These are phyloP conservation scores for Stenolophus ochropezus DNA, from an alignment of 2,888 invertebrate genomes.

Conservation along the genomic window DNA sequence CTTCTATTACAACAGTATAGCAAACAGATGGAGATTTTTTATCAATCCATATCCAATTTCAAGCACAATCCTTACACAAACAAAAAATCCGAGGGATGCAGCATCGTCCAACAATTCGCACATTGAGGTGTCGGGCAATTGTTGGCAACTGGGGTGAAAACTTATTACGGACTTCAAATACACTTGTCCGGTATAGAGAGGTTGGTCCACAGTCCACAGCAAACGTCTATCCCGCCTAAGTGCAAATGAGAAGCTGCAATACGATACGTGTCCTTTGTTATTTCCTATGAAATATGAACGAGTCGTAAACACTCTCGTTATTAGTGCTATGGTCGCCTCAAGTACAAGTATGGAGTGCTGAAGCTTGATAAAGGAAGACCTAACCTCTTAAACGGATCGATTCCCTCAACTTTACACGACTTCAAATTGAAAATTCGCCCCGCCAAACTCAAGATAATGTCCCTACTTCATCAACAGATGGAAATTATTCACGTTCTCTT, in stretches of 20 bases:
- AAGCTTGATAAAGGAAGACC: neutral
- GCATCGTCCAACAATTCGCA: neutral
- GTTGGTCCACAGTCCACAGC: neutral
- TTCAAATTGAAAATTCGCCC: neutral
- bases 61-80: neutral
- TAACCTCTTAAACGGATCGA: slow-evolving; percentile 14
- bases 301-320: slow-evolving; percentile 29
- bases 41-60: slow-evolving; percentile 8
- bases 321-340: neutral
- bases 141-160: slow-evolving; percentile 12
- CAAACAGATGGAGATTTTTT: too few species aligned
- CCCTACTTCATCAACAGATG: too few species aligned
- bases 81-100: neutral
- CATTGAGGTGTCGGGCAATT: slow-evolving; percentile 7
- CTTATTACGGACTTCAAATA: slow-evolving; percentile 28
- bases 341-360: neutral
- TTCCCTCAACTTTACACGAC: neutral
- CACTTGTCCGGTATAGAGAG: too few species aligned
- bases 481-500: too few species aligned
- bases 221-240: slow-evolving; percentile 14
- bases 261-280: slow-evolving; percentile 22
- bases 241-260: slow-evolving; percentile 41
- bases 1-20: too few species aligned
- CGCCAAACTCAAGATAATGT: too few species aligned
- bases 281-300: slow-evolving; percentile 28